Base-by-base conservation (phyloP, 2,888 invertebrate genomes). In the Lasioglossum marginatum region DNA sequence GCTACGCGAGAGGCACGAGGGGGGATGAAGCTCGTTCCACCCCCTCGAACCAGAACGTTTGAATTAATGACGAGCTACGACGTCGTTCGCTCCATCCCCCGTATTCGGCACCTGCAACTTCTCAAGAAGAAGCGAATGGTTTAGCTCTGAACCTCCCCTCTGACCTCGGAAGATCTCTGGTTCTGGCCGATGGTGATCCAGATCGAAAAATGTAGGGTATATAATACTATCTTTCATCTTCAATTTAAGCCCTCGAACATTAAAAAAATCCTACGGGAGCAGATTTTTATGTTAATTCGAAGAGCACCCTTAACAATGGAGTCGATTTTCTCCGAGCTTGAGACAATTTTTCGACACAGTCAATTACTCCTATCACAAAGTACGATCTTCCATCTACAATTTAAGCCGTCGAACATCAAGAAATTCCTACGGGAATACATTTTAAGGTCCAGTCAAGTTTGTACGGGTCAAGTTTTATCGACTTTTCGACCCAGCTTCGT, bases 1-100 rank as follows among this genome's bases (percentile, higher is more conserved):
- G 27, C 63, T 19, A 19, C 27, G 60, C 27, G 5, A 60, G 60
- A 16, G 60, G 4, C 27, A 27, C 27, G 27, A 16, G 6, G 27
- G 60, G 5, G n/a, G 2, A n/a, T 27, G 60, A 63, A 31, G 8
- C n/a, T 31, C 31, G 23, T 40, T 40, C 37, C n/a, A n/a, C 19
- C 75, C 71, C 40, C n/a, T 71, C 77, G 71, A 70, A 45, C 73
- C 45, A 16, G 34, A 60, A 75, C 76, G 40, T 48, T 16, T 74
- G 84, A 84, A 84, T 84, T 85, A 85, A 85, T 79, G 74, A 79
- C 71, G 27, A 71, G 45, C 10, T 43, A 16, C 31, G 60, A 4
- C 85, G n/a, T 70, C 34, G 45, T 34, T 43, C 19, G 23, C 23
- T 63, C 40, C 12, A 57, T 19, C 66, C 66, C 60, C 27, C 27